Evolutionary conservation across 2,113 vertebrate genomes (phyloP), one percentile per base, ranked within the genome.

Genomic region (Seriola rivoliana): DNA sequence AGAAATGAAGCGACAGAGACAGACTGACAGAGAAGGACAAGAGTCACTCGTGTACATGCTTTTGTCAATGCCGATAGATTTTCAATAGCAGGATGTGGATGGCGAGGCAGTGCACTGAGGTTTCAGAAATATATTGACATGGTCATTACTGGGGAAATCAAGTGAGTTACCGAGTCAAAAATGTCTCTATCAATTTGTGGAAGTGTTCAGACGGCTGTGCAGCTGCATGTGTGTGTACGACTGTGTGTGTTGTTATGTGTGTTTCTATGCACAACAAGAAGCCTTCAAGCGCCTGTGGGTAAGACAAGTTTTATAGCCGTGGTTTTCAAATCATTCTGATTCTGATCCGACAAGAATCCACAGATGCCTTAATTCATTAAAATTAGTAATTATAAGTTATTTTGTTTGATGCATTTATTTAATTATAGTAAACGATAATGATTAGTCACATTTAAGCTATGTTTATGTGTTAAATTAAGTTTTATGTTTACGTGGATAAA

Each of bases 61-160:
- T 73, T 38, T 54, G 12, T 66, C 60, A 57, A n/a, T 38, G 77
- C 23, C 57, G 11, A 90, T 79, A 23, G 83, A 88, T 90, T 84
- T 86, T 73, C 69, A 88, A 52, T 81, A 62, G 21, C 57, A 50
- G 72, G 52, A 69, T 69, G 21, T 55, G 57, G 60, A 70, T 4
- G 4, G 19, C 23, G 48, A 66, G 63, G 23, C 54, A 83, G 60
- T 54, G 55, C 38, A 29, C 63, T 10, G 32, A 75, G 55, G 80
- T 68, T 77, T 81, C 75, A 84, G 50, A 81, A 38, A 62, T 52
- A 25, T 85, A 91, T 83, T 72, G 82, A 84, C 77, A 9, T 36
- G 58, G 74, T 63, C 77, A 85, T 87, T 85, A 89, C 48, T 29
- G 62, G 17, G 62, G 29, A 74, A 87, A 78, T 85, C 82, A 83